Evolutionary conservation across 53 echinoderm and acorn worm species (phyloP).

Genomic region (Holothuria leucospilota): DNA sequence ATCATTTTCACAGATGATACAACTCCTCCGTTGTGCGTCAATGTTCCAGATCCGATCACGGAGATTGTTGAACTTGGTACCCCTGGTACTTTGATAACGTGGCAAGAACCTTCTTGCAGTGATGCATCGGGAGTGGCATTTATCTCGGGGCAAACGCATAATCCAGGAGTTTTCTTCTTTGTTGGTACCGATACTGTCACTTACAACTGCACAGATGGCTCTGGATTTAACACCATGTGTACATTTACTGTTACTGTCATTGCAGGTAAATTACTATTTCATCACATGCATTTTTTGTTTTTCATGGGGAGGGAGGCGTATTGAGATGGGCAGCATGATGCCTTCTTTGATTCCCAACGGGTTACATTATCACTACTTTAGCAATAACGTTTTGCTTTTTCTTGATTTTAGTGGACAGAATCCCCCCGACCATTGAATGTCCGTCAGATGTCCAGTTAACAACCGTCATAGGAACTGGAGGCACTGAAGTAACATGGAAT

Average conservation of each 20-base stretch:
- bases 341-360: too few relatives aligned
- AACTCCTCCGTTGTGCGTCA: too few relatives aligned
- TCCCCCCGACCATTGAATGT: too few relatives aligned
- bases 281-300: not conserved
- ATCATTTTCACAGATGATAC: too few relatives aligned
- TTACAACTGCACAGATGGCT: conserved; percentile 60
- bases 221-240: conserved; percentile 40
- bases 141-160: conserved; percentile 27
- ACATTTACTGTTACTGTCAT: conserved; percentile 37
- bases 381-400: too few relatives aligned
- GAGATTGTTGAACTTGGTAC: conserved; percentile 49
- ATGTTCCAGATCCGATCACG: conserved; percentile 5
- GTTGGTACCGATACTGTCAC: conserved; percentile 50
- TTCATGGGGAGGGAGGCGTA: not conserved
- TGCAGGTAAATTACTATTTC: conserved; percentile 10
- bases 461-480: too few relatives aligned
- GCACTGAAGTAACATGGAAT: too few relatives aligned
- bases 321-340: too few relatives aligned
- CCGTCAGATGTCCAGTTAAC: too few relatives aligned
- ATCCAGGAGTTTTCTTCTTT: conserved; percentile 49
- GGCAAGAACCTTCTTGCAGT: conserved; percentile 56
- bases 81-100: conserved; percentile 16
- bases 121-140: conserved; percentile 48
- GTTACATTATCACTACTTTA: too few relatives aligned
- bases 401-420: too few relatives aligned